Percentiles rank a stretch among this genome's conserved stretches.
These are phyloP conservation scores for Acanthurus lineatus DNA, from an alignment of 2,797 vertebrate genomes.

Conservation along the genomic window DNA sequence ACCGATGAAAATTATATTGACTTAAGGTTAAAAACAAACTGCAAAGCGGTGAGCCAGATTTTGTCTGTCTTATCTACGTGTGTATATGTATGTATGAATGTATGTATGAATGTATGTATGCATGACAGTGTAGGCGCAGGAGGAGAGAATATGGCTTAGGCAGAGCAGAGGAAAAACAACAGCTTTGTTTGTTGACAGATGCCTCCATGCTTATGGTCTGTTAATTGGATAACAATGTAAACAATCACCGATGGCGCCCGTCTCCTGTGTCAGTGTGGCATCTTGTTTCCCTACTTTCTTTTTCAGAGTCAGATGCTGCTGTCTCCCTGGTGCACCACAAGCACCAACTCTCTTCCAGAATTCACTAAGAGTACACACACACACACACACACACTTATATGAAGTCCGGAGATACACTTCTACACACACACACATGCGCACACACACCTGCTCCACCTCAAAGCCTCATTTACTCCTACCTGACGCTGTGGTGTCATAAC, in stretches of 20 bases:
- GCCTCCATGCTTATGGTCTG: slow-evolving; percentile 94
- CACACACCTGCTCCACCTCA: slow-evolving; percentile 83
- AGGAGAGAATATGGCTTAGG: slow-evolving; percentile 79
- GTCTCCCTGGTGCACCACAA: slow-evolving; percentile 70
- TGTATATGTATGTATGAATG: slow-evolving; percentile 6
- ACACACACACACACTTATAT: slow-evolving; percentile 42
- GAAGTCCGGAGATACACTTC: slow-evolving; percentile 31
- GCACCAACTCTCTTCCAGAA: slow-evolving; percentile 60
- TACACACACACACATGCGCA: slow-evolving; percentile 10
- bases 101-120: slow-evolving; percentile 71
- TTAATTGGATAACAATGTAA: slow-evolving; percentile 99
- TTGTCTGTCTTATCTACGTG: slow-evolving; percentile 61
- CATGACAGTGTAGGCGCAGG: slow-evolving; percentile 66
- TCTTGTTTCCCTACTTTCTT: slow-evolving; percentile 87
- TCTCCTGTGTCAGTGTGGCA: slow-evolving; percentile 91
- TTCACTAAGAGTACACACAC: slow-evolving; percentile 43
- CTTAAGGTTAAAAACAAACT: slow-evolving; percentile 69
- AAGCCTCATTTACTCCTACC: slow-evolving; percentile 86
- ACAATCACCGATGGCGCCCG: slow-evolving; percentile 96
- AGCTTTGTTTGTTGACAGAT: slow-evolving; percentile 99
- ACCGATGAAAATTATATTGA: slow-evolving; percentile 66
- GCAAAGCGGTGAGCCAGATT: slow-evolving; percentile 66
- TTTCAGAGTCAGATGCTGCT: slow-evolving; percentile 83
- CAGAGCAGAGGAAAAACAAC: slow-evolving; percentile 96
- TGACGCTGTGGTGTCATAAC: slow-evolving; percentile 86